Base-by-base conservation (phyloP, 1,140 invertebrate genomes). In the Drosophila mauritiana region DNA sequence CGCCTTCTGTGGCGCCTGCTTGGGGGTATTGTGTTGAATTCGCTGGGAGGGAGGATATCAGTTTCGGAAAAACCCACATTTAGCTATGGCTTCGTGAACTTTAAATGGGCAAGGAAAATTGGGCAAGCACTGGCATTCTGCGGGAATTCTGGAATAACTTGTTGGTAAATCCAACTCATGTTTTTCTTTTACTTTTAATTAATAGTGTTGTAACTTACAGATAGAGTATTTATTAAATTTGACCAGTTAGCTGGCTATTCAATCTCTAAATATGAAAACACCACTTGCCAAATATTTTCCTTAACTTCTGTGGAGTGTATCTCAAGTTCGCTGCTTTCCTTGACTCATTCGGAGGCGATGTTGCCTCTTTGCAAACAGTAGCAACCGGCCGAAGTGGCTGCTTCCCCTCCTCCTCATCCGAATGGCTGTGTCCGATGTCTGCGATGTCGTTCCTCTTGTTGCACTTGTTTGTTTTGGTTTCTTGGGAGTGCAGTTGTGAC, bases 391-490 rank as follows among this genome's bases (percentile, higher is more conserved):
- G 52, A 43, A 78, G 74, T 80, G 52, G 61, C 56, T 54, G 37
- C 43, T 37, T 68, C 40, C 37, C 36, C 42, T 11, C 22, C 31
- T 39, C 27, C 67, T 27, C 5, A 39, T 36, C 36, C 40, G 17
- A 20, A 27, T 40, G n/a, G 31, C 37, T 56, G 46, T 39, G 31
- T 68, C 37, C 63, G 42, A 20, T 75, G n/a, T 8, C 40, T 42
- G 7, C 7, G n/a, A 42, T 15, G 42, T 45, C 37, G 37, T 13
- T 39, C 37, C 42, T 45, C 42, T 42, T 15, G n/a, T 42, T 45
- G 25, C 64, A 67, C 55, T 63, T 89, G 74, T 69, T 89, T 76
- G 49, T 57, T 72, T 83, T 76, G 61, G 74, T 42, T 82, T 56
- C 31, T 53, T 48, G 40, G 54, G 25, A 17, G 27, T 53, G 61